Evolutionary conservation across 2,113 vertebrate genomes (phyloP), one percentile per base, ranked within the genome.

Genomic region (Catharus minimus): DNA sequence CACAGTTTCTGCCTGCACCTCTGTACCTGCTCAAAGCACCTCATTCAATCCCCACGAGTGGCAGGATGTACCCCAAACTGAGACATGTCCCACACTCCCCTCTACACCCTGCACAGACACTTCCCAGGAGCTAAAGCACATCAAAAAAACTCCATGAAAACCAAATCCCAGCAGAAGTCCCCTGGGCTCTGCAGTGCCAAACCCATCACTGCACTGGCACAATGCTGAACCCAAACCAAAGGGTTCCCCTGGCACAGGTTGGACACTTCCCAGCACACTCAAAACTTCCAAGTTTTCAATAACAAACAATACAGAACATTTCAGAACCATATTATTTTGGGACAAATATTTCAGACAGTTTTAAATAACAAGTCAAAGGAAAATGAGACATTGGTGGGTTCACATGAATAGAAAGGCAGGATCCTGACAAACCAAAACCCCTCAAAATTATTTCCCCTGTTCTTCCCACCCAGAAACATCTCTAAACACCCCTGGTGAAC

Each of bases 321-420:
- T 85, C 79, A 95, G 74, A 91, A 95, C 67, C 9, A 0, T 20
- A 24, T 68, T 79, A 64, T 87, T 93, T 87, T 32, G 82, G 68
- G 67, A 87, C 64, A 88, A 89, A 72, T 60, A 66, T 47, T 87
- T 55, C 86, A 88, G 84, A 73, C 71, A 52, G 56, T 93, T 88
- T 88, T 88, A 96, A 96, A 88, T 95, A 95, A 78, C 77, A 90
- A 73, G 53, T 87, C 49, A 77, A 86, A 86, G 32, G 39, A 93
- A 86, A 91, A 89, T 5, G 46, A 86, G 73, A 83, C 69, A 49
- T 43, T 18, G 53, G 65, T 36, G 67, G 49, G 39, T n/a, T 78
- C 41, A 26, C 68, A 24, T 0, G 4, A 77, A 56, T 55, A 68
- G 58, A 58, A 67, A 60, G 50, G 67, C 58, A 49, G 62, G 11